Evolutionary conservation across 1,140 invertebrate species (phyloP).

Genomic region (Halictus rubicundus): DNA sequence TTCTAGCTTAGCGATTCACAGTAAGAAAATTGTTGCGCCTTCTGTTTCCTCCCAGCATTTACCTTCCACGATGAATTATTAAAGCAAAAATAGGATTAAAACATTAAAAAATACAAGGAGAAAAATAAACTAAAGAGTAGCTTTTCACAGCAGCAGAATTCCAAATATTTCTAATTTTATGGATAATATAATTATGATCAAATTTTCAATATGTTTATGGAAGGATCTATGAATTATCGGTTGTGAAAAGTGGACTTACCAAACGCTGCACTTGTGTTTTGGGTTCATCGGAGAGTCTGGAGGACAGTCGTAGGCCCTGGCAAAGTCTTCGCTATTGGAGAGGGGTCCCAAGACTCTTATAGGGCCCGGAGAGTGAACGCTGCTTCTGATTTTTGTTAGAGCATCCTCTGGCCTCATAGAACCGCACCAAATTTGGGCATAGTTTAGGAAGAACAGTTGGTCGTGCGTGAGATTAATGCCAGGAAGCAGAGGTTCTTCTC

Average conservation of each 20-base stretch:
- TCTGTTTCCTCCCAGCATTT: neutral
- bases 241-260: conserved; percentile 82
- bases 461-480: conserved; percentile 92
- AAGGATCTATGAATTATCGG: too few relatives aligned
- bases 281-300: conserved; percentile 94
- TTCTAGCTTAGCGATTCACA: neutral
- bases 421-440: conserved; percentile 97
- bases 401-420: conserved; percentile 98
- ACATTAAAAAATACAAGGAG: too few relatives aligned
- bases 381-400: conserved; percentile 94
- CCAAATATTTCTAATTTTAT: too few relatives aligned
- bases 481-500: conserved; percentile 87
- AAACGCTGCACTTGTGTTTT: conserved; percentile 93
- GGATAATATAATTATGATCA: too few relatives aligned
- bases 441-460: conserved; percentile 94
- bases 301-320: conserved; percentile 90
- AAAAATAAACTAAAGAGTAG: too few relatives aligned
- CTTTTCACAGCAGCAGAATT: too few relatives aligned
- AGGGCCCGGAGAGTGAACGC: conserved; percentile 96
- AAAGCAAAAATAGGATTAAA: neutral
- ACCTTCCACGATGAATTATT: neutral
- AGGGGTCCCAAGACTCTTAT: conserved; percentile 95
- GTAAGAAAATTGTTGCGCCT: neutral
- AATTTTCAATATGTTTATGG: too few relatives aligned
- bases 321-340: conserved; percentile 95